A percentile compares a stretch with the other conserved stretches of the same genome.
These are phyloP conservation scores for Drosophila suboccidentalis DNA, from an alignment of 2,888 invertebrate species.

Conservation along the genomic window DNA sequence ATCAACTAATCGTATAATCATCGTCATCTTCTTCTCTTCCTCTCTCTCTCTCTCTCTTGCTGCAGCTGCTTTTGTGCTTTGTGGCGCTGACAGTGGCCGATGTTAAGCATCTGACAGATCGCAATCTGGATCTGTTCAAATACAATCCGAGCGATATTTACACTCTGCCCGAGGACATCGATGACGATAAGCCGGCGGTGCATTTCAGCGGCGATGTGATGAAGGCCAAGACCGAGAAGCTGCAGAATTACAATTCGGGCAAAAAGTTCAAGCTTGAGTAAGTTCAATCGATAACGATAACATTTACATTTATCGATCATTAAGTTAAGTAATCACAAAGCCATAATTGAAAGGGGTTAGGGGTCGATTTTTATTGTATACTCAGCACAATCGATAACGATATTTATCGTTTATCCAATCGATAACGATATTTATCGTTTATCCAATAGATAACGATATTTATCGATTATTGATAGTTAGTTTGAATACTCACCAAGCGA, in stretches of 20 bases:
- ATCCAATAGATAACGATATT: too few species aligned
- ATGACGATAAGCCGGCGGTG: conserved; percentile 84
- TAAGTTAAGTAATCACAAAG: too few species aligned
- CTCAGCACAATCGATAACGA: too few species aligned
- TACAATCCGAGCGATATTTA: conserved; percentile 84
- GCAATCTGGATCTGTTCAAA: conserved; percentile 83
- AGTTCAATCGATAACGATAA: conserved; percentile 49
- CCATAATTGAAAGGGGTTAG: too few species aligned
- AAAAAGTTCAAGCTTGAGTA: conserved; percentile 85
- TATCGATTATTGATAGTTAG: too few species aligned
- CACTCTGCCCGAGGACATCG: conserved; percentile 84
- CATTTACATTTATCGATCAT: too few species aligned
- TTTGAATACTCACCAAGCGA: too few species aligned
- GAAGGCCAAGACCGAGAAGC: conserved; percentile 83
- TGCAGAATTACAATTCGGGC: conserved; percentile 83
- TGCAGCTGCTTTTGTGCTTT: conserved; percentile 73
- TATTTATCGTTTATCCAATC: too few species aligned
- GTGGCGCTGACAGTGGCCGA: conserved; percentile 76
- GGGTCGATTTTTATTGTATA: too few species aligned
- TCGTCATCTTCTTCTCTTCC: background rate
- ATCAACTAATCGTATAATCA: conserved; percentile 40
- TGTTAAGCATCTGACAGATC: conserved; percentile 80
- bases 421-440: too few species aligned
- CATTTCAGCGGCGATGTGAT: conserved; percentile 83
- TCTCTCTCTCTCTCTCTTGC: background rate